Base-by-base conservation (phyloP, 2,797 vertebrate genomes). In the Loriculus beryllinus region DNA sequence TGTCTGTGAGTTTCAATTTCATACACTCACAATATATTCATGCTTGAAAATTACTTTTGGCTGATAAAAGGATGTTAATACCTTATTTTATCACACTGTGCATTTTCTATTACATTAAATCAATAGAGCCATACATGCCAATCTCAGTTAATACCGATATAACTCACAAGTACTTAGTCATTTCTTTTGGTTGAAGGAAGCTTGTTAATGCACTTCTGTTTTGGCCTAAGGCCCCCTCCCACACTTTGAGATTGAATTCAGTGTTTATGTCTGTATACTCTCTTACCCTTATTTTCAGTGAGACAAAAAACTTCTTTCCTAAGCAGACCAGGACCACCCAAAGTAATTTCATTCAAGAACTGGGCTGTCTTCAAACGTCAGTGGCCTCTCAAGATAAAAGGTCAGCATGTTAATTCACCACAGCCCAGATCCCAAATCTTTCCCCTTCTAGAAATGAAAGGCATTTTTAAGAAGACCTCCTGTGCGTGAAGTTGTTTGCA, bases 371-470 rank as follows among this genome's bases (percentile, higher is more conserved):
- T 96, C 95, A 96, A 97, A 93, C 91, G 88, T 17, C 8, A 2
- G 82, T 91, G 86, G 82, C 90, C 94, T 92, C 83, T 84, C 43
- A 90, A 82, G 72, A 96, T 96, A 95, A 94, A 94, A 97, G 92
- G 82, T 97, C 96, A 96, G 80, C 33, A 56, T 86, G 92, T 71
- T 96, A 97, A 96, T 95, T 95, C 72, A 68, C 81, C 63, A 45
- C 79, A 95, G 91, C 93, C 59, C 77, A 91, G 88, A 93, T 77
- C 87, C 39, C 82, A 92, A 64, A 86, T 92, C 47, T 78, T 56
- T 94, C 76, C 40, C 54, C 62, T 65, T 82, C 88, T 18, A 59
- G 71, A 95, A 95, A 92, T 88, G 71, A 77, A 88, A 93, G 91
- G 87, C 91, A 93, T 90, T 94, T 96, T 94, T 78, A 86, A 93